Conservation (phyloP, 2,888 invertebrate genomes). For the Andrena minutula region DNA sequence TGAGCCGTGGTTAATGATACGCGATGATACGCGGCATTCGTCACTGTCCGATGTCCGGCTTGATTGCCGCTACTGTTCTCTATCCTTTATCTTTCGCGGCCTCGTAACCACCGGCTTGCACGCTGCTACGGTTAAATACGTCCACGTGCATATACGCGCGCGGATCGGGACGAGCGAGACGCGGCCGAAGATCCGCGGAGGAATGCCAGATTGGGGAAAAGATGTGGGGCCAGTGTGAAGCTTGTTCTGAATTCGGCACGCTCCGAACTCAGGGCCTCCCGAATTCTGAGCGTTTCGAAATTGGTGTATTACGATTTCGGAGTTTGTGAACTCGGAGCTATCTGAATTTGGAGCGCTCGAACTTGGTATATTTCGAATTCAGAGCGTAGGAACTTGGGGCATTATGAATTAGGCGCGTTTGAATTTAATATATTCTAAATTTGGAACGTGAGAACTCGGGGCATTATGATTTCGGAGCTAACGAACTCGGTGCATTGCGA, state of each 20-base stretch:
- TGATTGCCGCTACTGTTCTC: slow-evolving; percentile 84
- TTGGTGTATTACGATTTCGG: not conserved
- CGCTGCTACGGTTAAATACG: slow-evolving; percentile 41
- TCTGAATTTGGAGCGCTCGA: not conserved
- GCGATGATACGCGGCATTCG: slow-evolving; percentile 84
- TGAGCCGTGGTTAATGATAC: slow-evolving; percentile 82
- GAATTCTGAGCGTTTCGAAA: not conserved
- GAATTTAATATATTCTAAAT: not conserved
- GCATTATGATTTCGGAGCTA: too few relatives aligned
- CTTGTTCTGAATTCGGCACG: not conserved
- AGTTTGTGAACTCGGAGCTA: not conserved
- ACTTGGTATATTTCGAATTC: not conserved
- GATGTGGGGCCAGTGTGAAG: not conserved
- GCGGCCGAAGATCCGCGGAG: slow-evolving; percentile 15
- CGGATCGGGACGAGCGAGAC: slow-evolving; percentile 16
- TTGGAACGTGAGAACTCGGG: too few relatives aligned
- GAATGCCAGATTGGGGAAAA: slow-evolving; percentile 21
- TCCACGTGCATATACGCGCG: slow-evolving; percentile 24
- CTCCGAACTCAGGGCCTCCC: not conserved
- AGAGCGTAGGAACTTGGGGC: too few relatives aligned
- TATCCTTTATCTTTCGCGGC: slow-evolving; percentile 80
- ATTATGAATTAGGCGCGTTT: not conserved
- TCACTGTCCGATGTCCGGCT: slow-evolving; percentile 83
- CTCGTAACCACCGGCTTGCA: slow-evolving; percentile 49
- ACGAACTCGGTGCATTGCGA: not conserved